Conservation (phyloP, 2,113 vertebrate genomes). For the Uria lomvia region DNA sequence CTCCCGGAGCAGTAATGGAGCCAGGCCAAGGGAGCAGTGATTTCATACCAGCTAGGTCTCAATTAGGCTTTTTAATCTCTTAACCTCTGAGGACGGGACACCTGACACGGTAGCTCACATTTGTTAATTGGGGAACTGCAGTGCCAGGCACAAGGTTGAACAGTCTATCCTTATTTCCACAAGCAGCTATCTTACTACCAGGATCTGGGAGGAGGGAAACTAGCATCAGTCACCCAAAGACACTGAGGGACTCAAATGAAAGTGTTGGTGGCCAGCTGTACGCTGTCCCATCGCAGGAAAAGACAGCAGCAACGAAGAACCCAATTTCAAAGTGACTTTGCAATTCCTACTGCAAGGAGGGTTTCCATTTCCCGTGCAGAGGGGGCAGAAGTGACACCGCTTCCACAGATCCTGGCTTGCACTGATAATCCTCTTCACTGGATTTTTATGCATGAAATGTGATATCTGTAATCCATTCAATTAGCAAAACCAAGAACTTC, state of each 20-base stretch:
- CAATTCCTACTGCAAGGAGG: background rate
- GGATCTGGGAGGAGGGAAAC: background rate
- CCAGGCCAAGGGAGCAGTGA: background rate
- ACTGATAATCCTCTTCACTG: slow-evolving; percentile 3
- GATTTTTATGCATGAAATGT: slow-evolving; percentile 48
- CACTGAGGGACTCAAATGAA: background rate
- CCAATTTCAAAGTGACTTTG: background rate
- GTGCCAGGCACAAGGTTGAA: background rate
- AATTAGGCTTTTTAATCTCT: background rate
- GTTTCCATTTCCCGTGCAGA: background rate
- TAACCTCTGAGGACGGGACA: background rate
- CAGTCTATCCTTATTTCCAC: background rate
- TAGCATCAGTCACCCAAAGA: background rate
- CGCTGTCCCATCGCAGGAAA: accelerated
- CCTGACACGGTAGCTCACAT: background rate
- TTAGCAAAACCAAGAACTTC: slow-evolving; percentile 31
- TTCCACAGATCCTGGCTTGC: background rate
- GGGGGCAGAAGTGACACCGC: background rate
- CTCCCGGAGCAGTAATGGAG: background rate
- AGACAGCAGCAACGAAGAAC: background rate
- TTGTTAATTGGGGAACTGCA: background rate
- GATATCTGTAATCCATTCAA: slow-evolving; percentile 48
- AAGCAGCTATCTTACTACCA: background rate
- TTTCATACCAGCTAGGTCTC: background rate
- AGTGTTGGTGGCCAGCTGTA: background rate